Evolutionary conservation across 2,113 vertebrate genomes (phyloP).

Genomic region (Phodopus roborovskii): DNA sequence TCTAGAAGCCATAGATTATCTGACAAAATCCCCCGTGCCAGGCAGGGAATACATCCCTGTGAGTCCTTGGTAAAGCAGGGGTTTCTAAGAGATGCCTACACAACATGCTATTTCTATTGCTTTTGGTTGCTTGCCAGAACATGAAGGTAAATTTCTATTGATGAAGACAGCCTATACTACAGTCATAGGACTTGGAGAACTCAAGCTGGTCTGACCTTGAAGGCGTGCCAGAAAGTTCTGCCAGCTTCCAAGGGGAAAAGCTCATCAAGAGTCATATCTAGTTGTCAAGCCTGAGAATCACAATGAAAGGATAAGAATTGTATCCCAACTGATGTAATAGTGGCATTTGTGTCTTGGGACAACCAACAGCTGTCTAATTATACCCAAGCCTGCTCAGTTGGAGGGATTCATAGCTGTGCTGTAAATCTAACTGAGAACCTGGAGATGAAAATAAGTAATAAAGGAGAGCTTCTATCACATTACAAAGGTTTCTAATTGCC

Average conservation of each 20-base stretch:
- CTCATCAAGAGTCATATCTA: not conserved
- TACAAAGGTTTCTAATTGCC: not conserved
- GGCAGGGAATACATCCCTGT: too few species aligned
- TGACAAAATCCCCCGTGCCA: not conserved
- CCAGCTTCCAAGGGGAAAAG: not conserved
- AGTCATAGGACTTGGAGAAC: not conserved
- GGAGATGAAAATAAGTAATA: not conserved
- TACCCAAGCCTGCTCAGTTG: not conserved
- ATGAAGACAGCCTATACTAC: not conserved
- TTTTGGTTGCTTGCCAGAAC: not conserved
- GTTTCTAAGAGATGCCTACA: not conserved
- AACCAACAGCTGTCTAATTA: not conserved
- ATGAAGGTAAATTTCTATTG: not conserved
- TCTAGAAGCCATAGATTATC: not conserved
- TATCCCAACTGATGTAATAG: not conserved
- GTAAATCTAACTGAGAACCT: not conserved
- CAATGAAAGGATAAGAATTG: not conserved
- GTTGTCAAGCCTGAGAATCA: not conserved
- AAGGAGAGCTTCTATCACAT: not conserved
- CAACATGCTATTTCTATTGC: not conserved
- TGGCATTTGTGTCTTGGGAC: not conserved
- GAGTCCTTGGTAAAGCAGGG: not conserved
- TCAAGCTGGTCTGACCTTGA: not conserved
- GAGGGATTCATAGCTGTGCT: not conserved
- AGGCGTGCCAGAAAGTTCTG: not conserved